Evolutionary conservation across 2,888 invertebrate genomes (phyloP), one percentile per base, ranked within the genome.

Genomic region (Erebia epiphron): DNA sequence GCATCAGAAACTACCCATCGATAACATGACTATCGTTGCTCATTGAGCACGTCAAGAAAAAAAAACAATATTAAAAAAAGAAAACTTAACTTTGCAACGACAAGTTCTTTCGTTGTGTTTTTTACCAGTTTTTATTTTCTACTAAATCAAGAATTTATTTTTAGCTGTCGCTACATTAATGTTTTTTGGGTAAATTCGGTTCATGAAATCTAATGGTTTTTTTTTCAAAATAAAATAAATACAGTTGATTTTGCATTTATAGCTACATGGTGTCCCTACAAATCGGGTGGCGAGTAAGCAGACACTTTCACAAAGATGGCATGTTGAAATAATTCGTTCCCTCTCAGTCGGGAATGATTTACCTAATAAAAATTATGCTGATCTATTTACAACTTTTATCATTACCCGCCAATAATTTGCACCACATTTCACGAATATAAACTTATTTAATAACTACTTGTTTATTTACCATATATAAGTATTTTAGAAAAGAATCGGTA

Each of bases 361-460:
- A 87, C 83, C 80, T 83, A 85, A 86, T 85, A 84, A 85, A 83
- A 82, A 85, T 86, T 86, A 84, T 86, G 85, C 82, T 86, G 83
- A 86, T 85, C 80, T 78, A 85, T 75, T 86, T 85, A 85, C 75
- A 84, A 86, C 80, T 85, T 84, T 82, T 77, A 77, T 81, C 82
- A 84, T 82, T 82, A 81, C 79, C 76, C 75, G 71, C 73, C 74
- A 57, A 76, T 75, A 76, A 77, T 79, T 79, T 75, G 76, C 71
- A 65, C 63, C 64, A 62, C 69, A 67, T 62, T 35, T 43, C 64
- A 54, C 68, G 14, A 46, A 69, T 70, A 70, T 64, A 62, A 72
- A 72, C 63, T 8, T 1, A 62, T 2, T 60, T 60, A 43, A 60
- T 60, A 43, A 13, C 14, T 57, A 2, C 60, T 60, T 52, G 9